Conservation (phyloP, 2,888 invertebrate genomes). For the Cyaniris semiargus region DNA sequence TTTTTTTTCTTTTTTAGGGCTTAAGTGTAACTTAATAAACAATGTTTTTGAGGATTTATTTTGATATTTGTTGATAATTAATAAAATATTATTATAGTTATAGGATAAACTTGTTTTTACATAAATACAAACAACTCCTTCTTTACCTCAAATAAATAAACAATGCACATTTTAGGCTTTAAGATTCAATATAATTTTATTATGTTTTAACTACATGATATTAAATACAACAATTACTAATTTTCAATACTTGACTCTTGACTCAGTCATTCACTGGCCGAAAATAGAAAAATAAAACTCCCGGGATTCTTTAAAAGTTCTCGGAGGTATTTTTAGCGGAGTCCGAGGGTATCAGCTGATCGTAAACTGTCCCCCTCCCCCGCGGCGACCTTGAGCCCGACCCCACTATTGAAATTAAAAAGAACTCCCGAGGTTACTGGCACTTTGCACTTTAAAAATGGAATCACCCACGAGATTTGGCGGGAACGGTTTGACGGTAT, state of each 20-base stretch:
- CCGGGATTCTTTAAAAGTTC: constrained; percentile 20
- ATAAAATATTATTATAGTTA: not conserved
- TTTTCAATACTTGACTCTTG: not conserved
- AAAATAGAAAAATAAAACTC: constrained; percentile 35
- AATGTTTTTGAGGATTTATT: not conserved
- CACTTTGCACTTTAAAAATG: constrained; percentile 75
- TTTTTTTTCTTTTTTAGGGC: not conserved
- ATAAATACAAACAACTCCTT: not conserved
- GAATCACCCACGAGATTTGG: constrained; percentile 49
- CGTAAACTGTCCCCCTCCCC: constrained; percentile 73
- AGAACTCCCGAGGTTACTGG: constrained; percentile 74
- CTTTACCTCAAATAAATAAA: not conserved
- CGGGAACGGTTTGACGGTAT: constrained; percentile 37
- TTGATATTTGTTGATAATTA: not conserved
- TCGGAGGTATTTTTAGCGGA: constrained; percentile 48
- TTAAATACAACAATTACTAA: not conserved
- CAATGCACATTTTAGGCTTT: not conserved
- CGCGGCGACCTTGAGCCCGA: constrained; percentile 71
- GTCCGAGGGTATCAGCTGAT: constrained; percentile 68
- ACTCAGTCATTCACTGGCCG: not conserved
- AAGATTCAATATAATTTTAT: not conserved
- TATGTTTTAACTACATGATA: not conserved
- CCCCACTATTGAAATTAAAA: constrained; percentile 80
- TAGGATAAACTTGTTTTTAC: too few relatives aligned
- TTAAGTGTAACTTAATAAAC: not conserved